Percentiles rank a stretch among this genome's conserved stretches.
Conservation (phyloP, 2,113 vertebrate species). For the Phocoena sinus region DNA sequence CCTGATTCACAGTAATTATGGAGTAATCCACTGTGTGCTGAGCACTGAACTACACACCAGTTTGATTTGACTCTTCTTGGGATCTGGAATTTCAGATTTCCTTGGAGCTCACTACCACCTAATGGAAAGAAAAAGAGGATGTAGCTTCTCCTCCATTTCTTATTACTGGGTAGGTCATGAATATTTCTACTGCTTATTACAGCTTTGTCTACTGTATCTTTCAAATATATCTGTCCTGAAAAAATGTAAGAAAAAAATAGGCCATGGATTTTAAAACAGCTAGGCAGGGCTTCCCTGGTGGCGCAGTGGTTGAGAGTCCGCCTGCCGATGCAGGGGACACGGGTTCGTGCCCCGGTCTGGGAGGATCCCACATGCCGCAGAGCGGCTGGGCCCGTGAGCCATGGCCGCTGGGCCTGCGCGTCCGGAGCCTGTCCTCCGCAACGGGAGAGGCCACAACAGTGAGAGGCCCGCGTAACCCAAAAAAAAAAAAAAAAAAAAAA, state of each 20-base stretch:
- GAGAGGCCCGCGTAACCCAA: no score
- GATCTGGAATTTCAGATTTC: slow-evolving; percentile 29
- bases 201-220: background rate
- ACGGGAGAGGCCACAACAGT: no score
- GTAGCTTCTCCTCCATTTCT: slow-evolving; percentile 18
- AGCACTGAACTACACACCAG: slow-evolving; percentile 28
- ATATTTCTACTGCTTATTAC: background rate
- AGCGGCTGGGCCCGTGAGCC: no score
- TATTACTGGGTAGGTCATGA: slow-evolving; percentile 9
- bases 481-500: no score
- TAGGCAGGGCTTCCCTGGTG: no score
- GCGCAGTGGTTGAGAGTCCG: no score
- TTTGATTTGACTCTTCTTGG: slow-evolving; percentile 31
- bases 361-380: no score
- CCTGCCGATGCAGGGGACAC: no score
- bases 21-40: slow-evolving; percentile 46
- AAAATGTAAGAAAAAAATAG: slow-evolving; percentile 31
- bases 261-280: background rate
- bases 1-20: slow-evolving; percentile 26
- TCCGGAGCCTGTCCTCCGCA: no score
- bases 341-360: no score
- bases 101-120: slow-evolving; percentile 34
- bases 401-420: no score
- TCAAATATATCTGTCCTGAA: background rate
- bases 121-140: background rate